Evolutionary conservation across 2,888 invertebrate species (phyloP).

Genomic region (Euplagia quadripunctaria): DNA sequence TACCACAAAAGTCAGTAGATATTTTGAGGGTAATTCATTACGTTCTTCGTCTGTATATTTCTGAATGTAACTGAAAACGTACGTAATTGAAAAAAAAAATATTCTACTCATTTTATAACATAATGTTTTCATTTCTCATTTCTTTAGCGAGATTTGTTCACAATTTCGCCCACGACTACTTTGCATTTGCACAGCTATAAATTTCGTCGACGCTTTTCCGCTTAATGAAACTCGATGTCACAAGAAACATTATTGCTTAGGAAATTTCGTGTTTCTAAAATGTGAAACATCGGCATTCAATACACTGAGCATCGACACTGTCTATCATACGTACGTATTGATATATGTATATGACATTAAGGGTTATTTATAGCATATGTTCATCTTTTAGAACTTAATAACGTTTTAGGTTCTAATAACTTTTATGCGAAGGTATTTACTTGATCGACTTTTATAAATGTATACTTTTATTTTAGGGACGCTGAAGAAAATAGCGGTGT

Average conservation of each 20-base stretch:
- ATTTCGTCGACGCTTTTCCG: conserved; percentile 68
- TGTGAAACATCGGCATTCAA: conserved; percentile 39
- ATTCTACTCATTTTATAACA: conserved; percentile 64
- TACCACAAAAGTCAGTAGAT: neutral
- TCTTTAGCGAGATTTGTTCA: conserved; percentile 69
- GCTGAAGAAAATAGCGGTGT: conserved; percentile 75
- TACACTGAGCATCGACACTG: conserved; percentile 39
- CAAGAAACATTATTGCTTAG: conserved; percentile 64
- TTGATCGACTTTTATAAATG: neutral
- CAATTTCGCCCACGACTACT: conserved; percentile 70
- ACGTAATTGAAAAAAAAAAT: conserved; percentile 62
- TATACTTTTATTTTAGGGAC: conserved; percentile 57
- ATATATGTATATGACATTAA: neutral
- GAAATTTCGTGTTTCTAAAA: conserved; percentile 56
- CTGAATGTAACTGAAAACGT: conserved; percentile 37
- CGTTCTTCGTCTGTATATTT: conserved; percentile 22
- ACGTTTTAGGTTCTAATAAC: conserved; percentile 52
- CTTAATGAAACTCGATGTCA: conserved; percentile 77
- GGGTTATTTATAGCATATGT: neutral
- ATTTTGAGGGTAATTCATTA: conserved; percentile 13
- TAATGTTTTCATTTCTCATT: conserved; percentile 69
- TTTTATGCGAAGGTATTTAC: conserved; percentile 30
- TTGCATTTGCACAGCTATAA: conserved; percentile 69
- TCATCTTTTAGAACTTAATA: conserved; percentile 10
- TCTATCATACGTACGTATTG: neutral